Evolutionary conservation across 2,888 invertebrate genomes (phyloP), one percentile per base, ranked within the genome.

Genomic region (Stenolophus ochropezus): DNA sequence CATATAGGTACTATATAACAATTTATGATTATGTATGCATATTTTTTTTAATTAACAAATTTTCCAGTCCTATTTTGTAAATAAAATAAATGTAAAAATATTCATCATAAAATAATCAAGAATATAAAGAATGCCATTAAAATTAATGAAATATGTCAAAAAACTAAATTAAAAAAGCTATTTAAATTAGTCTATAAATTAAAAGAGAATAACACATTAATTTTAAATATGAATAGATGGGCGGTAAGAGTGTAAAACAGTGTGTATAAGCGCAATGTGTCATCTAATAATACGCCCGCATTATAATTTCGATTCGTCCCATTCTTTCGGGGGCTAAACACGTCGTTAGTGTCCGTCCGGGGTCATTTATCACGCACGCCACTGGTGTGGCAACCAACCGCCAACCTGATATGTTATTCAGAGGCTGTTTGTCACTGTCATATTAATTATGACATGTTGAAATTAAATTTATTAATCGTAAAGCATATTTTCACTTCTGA

Each of bases 401-500:
- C 74, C 74, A 74, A 74, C 49, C 53, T 56, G 73, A 80, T 80
- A 80, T 73, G 73, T 73, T 80, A 80, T 80, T 56, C 80, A 80
- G 58, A 51, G 73, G 73, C 80, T 23, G 69, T 80, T 56, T 80
- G 58, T 80, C 80, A 80, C 73, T 80, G 73, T 80, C 80, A 73
- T 73, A 80, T 80, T 80, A 80, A 80, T 80, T 80, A 80, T 80
- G 80, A 80, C 80, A 80, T 80, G 80, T 80, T 80, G 73, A 80
- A 80, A 80, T 80, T 73, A 80, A 80, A 80, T 80, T 80, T 80
- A 80, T 80, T 80, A 80, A 80, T 80, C 80, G 71, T 80, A 73
- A 80, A 80, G 49, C 58, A 80, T 73, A 80, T 80, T 80, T 80
- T 80, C 71, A 80, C 21, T 73, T 71, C 47, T 73, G 80, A 71